phyloP scores from a whole-genome alignment of 2,113 vertebrate genomes.

The Rhinoderma darwinii region DNA sequence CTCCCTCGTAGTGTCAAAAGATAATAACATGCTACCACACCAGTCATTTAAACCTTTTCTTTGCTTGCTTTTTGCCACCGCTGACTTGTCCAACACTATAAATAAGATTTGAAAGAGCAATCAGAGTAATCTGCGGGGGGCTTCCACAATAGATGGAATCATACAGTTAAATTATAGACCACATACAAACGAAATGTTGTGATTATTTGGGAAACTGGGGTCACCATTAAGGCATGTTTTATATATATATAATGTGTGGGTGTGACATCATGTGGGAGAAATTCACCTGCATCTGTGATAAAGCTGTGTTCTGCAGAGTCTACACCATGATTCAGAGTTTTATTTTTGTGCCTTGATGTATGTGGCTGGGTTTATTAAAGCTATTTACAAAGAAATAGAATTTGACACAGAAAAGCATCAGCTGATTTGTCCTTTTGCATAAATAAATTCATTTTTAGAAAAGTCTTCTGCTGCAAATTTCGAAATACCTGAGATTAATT shows the following conservation, averaged over 20 bases:
- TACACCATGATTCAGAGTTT: conserved; percentile 5
- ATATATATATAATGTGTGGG: conserved; percentile 32
- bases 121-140: conserved; percentile 54
- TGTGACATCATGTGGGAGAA: conserved; percentile 27
- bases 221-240: conserved; percentile 38
- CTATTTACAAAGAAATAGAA: neutral
- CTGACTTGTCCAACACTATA: conserved; percentile 54
- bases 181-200: conserved; percentile 48
- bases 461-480: neutral
- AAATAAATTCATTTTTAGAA: neutral
- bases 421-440: neutral
- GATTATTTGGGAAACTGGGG: conserved; percentile 52
- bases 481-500: neutral
- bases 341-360: conserved; percentile 20
- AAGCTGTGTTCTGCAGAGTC: neutral
- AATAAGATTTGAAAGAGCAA: conserved; percentile 55
- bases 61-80: conserved; percentile 22
- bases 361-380: conserved; percentile 6
- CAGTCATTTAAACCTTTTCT: conserved; percentile 50
- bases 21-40: conserved; percentile 55
- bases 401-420: neutral
- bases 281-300: conserved; percentile 6
- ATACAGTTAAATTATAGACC: conserved; percentile 56
- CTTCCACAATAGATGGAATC: conserved; percentile 42
- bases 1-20: conserved; percentile 49